Base-by-base conservation (phyloP, 2,113 vertebrate genomes). In the Galemys pyrenaicus region DNA sequence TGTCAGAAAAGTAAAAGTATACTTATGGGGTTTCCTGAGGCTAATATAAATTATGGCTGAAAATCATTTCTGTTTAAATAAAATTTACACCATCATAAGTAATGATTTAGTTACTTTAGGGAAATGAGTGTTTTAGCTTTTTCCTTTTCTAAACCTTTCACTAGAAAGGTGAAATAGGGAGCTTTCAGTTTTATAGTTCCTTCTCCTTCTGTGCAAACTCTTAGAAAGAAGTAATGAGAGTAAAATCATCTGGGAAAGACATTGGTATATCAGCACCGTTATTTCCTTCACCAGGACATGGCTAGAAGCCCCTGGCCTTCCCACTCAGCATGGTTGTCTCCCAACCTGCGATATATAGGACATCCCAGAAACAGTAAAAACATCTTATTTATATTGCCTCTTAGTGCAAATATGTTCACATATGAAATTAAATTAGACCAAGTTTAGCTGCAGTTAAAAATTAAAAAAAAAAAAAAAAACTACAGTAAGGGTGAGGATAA, bases 21-120 rank as follows among this genome's bases (percentile, higher is more conserved):
- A 51, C 2, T 78, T 81, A 88, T 44, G 49, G 17, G 46, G 24
- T 83, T 93, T 88, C n/a, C n/a, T 64, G 20, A 92, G 37, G 83
- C 15, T 51, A 68, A 60, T 16, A 56, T 32, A 73, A 84, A 64
- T 92, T 71, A 70, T 68, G 4, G 35, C 35, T n/a, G 37, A 49
- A 58, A 74, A 77, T 74, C 8, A 64, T 81, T 95, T 92, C 84
- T 75, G 2, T 32, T 82, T 87, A 49, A 95, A 26, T 49, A 77
- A 82, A 30, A 32, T 46, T 32, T 49, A 60, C 4, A 46, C 44
- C 32, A 2, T 62, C 28, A 9, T 51, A 64, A 37, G 30, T 68
- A 46, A 51, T 60, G 26, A 49, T 87, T 85, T 80, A 87, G 32
- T 75, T 62, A 64, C 44, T 79, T 89, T 82, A 12, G 58, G 54